Conservation (phyloP, 1,140 invertebrate genomes). For the Drosophila miranda region DNA sequence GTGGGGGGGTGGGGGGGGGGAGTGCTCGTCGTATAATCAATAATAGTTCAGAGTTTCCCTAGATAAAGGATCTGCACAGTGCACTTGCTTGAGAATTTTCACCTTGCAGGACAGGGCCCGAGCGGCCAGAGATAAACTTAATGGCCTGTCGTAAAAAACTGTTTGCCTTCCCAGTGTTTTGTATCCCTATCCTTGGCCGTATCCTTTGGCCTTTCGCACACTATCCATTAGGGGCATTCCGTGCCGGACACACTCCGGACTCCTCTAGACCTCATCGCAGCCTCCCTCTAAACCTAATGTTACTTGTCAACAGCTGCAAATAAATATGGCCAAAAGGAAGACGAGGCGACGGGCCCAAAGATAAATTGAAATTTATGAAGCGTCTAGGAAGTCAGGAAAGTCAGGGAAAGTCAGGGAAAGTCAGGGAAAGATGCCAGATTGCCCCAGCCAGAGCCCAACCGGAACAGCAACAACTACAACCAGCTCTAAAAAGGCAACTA, state of each 20-base stretch:
- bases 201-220: slow-evolving; percentile 23
- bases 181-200: slow-evolving; percentile 6
- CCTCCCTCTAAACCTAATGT: slow-evolving; percentile 41
- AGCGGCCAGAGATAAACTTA: slow-evolving; percentile 31
- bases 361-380: slow-evolving; percentile 79
- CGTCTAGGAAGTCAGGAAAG: slow-evolving; percentile 56
- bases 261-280: background rate
- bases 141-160: slow-evolving; percentile 40
- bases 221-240: slow-evolving; percentile 46
- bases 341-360: slow-evolving; percentile 36
- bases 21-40: too few species aligned
- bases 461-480: slow-evolving; percentile 48
- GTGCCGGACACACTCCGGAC: slow-evolving; percentile 20
- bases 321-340: slow-evolving; percentile 48
- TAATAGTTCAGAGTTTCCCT: background rate
- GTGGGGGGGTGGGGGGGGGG: too few species aligned
- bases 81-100: slow-evolving; percentile 20
- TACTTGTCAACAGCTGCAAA: slow-evolving; percentile 75
- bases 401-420: slow-evolving; percentile 41
- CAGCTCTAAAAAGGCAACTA: slow-evolving; percentile 60
- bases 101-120: slow-evolving; percentile 10
- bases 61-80: slow-evolving; percentile 12
- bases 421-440: slow-evolving; percentile 33
- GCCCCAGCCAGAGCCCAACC: slow-evolving; percentile 27
- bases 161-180: slow-evolving; percentile 1